A percentile compares a stretch with the other conserved stretches of the same genome.
phyloP scores from a whole-genome alignment of 2,113 vertebrate genomes.

The Onychostruthus taczanowskii region DNA sequence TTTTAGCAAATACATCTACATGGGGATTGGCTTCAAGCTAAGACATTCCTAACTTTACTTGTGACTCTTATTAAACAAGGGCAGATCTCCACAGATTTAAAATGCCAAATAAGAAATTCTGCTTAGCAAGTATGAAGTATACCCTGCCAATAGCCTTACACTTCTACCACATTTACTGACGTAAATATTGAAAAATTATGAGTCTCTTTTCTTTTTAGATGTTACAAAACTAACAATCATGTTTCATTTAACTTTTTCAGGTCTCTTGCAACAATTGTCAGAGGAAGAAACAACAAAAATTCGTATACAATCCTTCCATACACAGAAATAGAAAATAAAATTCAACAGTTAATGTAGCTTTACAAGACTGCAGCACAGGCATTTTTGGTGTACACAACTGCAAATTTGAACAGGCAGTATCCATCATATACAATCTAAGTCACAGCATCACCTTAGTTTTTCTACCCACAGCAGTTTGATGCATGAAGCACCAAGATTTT shows the following conservation, averaged over 20 bases:
- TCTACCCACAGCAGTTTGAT: neutral
- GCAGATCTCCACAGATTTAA: neutral
- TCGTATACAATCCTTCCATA: neutral
- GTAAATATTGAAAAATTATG: neutral
- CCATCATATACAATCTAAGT: neutral
- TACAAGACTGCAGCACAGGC: neutral
- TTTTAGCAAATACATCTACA: neutral
- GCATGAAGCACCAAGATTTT: neutral
- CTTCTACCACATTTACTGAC: neutral
- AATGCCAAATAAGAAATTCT: neutral
- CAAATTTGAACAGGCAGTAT: neutral
- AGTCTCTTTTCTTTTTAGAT: neutral
- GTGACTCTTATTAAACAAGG: neutral
- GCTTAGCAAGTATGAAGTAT: neutral
- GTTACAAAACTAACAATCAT: neutral
- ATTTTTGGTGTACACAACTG: neutral
- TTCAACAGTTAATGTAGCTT: neutral
- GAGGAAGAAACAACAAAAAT: neutral
- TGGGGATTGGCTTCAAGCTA: neutral
- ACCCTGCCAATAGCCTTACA: fast-evolving
- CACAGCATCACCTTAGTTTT: neutral
- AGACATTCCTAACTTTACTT: neutral
- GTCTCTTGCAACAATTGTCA: neutral
- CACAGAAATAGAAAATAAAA: neutral
- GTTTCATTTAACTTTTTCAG: neutral